Evolutionary conservation across 2,797 vertebrate species (phyloP), one percentile per base, ranked within the genome.

Genomic region (Botia almorhae): DNA sequence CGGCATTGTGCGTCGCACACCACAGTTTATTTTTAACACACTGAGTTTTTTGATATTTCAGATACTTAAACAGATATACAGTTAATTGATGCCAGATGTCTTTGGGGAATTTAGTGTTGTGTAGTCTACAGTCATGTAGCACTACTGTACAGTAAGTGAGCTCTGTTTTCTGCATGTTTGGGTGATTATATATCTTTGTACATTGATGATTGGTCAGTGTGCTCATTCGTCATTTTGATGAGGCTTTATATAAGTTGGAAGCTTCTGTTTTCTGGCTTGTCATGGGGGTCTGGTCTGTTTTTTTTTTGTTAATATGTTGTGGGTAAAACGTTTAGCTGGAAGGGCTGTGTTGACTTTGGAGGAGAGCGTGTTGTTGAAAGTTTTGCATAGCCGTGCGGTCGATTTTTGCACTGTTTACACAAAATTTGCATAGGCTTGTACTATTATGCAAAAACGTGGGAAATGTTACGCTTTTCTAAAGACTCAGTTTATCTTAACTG

Each of bases 1-100:
- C 67, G 17, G n/a, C n/a, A 33, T 61, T 70, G 29, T 1, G 11
- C 16, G 29, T 36, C n/a, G 50, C 64, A 48, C 58, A n/a, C 39
- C 43, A 70, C 11, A 76, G 11, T 58, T 3, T 7, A 33, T 21
- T 74, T 73, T 17, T 70, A 26, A 55, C 19, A 56, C 65, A 72
- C 50, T 14, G 6, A 55, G 60, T 79, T 72, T 69, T 73, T 73
- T 48, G 17, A 43, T 16, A 17, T 46, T 50, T 46, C 2, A 46
- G 0, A 33, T 29, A 29, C 21, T 70, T 51, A 8, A 39, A 61
- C 23, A 63, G 53, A 64, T 73, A 64, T 73, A 48, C n/a, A 7
- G 12, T 26, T 68, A 67, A 74, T 48, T 56, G 17, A 74, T 67
- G 21, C 36, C 78, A 80, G 78, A 17, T 73, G 78, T 63, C 69